These are phyloP conservation scores for Dicyrtomina minuta DNA, from an alignment of 2,888 invertebrate species.

Conservation along the genomic window DNA sequence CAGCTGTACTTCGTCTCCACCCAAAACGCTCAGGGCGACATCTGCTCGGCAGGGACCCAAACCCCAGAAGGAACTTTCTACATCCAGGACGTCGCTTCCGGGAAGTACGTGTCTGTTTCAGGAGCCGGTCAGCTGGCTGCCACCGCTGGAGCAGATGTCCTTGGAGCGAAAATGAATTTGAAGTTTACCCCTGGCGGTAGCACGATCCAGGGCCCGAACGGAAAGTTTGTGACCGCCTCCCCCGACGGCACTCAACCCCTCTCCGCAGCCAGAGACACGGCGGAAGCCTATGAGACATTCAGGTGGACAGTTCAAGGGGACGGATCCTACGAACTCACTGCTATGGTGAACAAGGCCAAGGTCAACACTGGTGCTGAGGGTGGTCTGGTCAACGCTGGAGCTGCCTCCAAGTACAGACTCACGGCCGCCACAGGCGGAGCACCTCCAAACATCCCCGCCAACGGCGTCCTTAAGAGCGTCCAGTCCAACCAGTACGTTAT, in stretches of 20 bases:
- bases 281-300: slow-evolving; percentile 39
- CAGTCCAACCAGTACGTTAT: slow-evolving; percentile 38
- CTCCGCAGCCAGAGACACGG: slow-evolving; percentile 33
- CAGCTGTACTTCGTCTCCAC: slow-evolving; percentile 47
- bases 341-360: slow-evolving; percentile 42
- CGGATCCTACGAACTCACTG: slow-evolving; percentile 38
- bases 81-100: slow-evolving; percentile 43
- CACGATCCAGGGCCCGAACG: slow-evolving; percentile 30
- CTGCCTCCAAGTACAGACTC: slow-evolving; percentile 31
- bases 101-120: slow-evolving; percentile 32
- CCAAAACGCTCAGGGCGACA: slow-evolving; percentile 36
- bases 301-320: slow-evolving; percentile 37
- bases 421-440: slow-evolving; percentile 17
- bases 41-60: slow-evolving; percentile 35
- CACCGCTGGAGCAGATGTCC: slow-evolving; percentile 36
- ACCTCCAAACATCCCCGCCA: slow-evolving; percentile 31
- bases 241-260: slow-evolving; percentile 35
- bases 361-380: slow-evolving; percentile 34
- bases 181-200: slow-evolving; percentile 41
- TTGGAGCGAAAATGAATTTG: slow-evolving; percentile 40
- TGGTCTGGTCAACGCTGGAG: slow-evolving; percentile 27
- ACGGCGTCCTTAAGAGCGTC: slow-evolving; percentile 33
- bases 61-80: slow-evolving; percentile 39
- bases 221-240: slow-evolving; percentile 36
- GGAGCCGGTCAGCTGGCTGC: slow-evolving; percentile 31